A percentile compares a stretch with the other conserved stretches of the same genome.
Evolutionary conservation across 1,140 invertebrate species (phyloP).

Genomic region (Amphibalanus amphitrite): DNA sequence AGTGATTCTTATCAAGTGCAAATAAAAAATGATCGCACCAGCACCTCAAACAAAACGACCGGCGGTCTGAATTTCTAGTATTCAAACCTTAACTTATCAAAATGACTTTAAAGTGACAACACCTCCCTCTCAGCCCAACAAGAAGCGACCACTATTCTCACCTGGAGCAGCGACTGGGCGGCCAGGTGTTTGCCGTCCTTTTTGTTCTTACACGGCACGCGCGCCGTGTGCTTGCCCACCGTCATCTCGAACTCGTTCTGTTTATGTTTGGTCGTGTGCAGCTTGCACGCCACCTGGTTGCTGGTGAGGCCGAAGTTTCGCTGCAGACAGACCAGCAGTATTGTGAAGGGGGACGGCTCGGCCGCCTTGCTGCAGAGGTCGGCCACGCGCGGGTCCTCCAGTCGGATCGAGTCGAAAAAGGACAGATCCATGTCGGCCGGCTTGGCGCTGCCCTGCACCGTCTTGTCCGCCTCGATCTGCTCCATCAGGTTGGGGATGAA

Average conservation of each 20-base stretch:
- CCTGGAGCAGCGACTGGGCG: slow-evolving; percentile 80
- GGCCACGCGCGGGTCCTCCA: slow-evolving; percentile 80
- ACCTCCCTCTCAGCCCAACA: too few relatives aligned
- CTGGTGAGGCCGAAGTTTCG: slow-evolving; percentile 76
- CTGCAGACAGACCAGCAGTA: slow-evolving; percentile 77
- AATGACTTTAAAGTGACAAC: too few relatives aligned
- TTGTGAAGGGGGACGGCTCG: slow-evolving; percentile 83
- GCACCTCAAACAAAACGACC: too few relatives aligned
- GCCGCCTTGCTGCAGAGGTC: slow-evolving; percentile 89
- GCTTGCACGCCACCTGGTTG: slow-evolving; percentile 69
- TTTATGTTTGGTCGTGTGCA: slow-evolving; percentile 75
- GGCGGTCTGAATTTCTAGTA: too few relatives aligned
- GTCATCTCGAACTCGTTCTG: slow-evolving; percentile 88
- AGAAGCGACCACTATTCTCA: too few relatives aligned
- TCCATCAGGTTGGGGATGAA: slow-evolving; percentile 84
- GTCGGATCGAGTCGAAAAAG: slow-evolving; percentile 84
- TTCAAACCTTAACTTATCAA: too few relatives aligned
- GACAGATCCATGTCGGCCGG: slow-evolving; percentile 40
- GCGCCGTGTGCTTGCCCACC: slow-evolving; percentile 76
- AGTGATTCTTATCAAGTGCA: too few relatives aligned
- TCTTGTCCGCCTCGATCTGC: slow-evolving; percentile 27
- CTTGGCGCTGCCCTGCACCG: slow-evolving; percentile 5
- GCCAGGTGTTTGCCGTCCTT: slow-evolving; percentile 92
- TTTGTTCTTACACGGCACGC: slow-evolving; percentile 85
- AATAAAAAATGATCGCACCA: too few relatives aligned